Base-by-base conservation (phyloP, 2,888 invertebrate genomes). In the Mylabris sibirica region DNA sequence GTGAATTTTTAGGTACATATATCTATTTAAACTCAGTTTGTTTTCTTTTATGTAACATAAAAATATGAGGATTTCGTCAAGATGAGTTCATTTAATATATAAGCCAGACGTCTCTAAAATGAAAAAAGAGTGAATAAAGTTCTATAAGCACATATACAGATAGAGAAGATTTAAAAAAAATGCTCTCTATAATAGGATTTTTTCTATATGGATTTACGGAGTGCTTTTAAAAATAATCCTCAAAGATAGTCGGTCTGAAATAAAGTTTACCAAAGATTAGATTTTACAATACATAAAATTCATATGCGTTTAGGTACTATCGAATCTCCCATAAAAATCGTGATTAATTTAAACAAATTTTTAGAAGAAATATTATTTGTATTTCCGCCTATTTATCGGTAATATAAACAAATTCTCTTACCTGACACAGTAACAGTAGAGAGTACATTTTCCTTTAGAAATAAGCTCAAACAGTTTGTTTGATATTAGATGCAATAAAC, bases 11-110 rank as follows among this genome's bases (percentile, higher is more conserved):
- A 20, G 9, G 2, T n/a, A n/a, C n/a, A n/a, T n/a, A n/a, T n/a
- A n/a, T n/a, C n/a, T n/a, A n/a, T n/a, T n/a, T n/a, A n/a, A n/a
- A 6, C 17, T 17, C 44, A 44, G 5, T 49, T 49, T 49, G 49
- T 49, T 20, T 49, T 20, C 49, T 20, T 22, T 49, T 49, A 49
- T 49, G 2, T 49, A 49, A 20, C 20, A 49, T 49, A 49, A 20
- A 49, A 49, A 49, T 49, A 49, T 49, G 20, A 49, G 49, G 49
- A 20, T 49, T 49, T 49, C 49, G 49, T 49, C 49, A 49, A 49
- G 20, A 49, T 11, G 20, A 20, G 49, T 49, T 49, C 49, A 49
- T 49, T 49, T 49, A 49, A 49, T 49, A 49, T 49, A 49, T 49
- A 9, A 49, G 20, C 20, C 9, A 49, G 17, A 49, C 49, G 12